Base-by-base conservation (phyloP, 1,140 invertebrate species). In the Araneus ventricosus region DNA sequence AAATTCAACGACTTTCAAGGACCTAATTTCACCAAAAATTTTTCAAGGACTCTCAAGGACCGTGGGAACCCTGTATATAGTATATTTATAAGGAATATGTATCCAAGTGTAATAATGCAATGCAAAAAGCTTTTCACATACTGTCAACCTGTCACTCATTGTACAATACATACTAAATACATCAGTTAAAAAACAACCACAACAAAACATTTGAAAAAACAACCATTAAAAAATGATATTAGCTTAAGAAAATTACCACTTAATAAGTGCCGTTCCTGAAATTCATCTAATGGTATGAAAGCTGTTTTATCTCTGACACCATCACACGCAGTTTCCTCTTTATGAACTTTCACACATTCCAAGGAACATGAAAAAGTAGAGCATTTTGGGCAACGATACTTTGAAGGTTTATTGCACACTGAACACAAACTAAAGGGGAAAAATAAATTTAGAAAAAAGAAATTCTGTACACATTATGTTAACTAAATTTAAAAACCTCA, bases 301-400 rank as follows among this genome's bases (percentile, higher is more conserved):
- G 97, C 97, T 0, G 98, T 97, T 95, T 96, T 97, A 95, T 98
- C 97, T 39, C 98, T 95, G n/a, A 97, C 95, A 6, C 98, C 98
- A 96, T 97, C 96, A 94, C 98, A 99, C 70, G 97, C 95, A 0
- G 97, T 95, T 95, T 98, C 97, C 93, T 96, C 96, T 95, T 99
- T 99, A 94, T 99, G 98, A 89, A 97, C 97, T 90, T 97, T 97
- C 22, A 98, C 97, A 95, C 98, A 99, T 24, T 95, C 41, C n/a
- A 99, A 94, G 93, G 96, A 97, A 95, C 98, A 99, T 0, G 98
- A 98, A 95, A 97, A 97, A 61, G 98, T 96, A 95, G 97, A 97
- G 95, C 98, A 99, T 95, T 97, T 97, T 41, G 98, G 98, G 95
- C 98, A 99, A 4, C 97, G 97, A 95, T 99, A 99, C 95, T 97